phyloP scores from a whole-genome alignment of 2,113 vertebrate genomes.

The Donacobius atricapilla region DNA sequence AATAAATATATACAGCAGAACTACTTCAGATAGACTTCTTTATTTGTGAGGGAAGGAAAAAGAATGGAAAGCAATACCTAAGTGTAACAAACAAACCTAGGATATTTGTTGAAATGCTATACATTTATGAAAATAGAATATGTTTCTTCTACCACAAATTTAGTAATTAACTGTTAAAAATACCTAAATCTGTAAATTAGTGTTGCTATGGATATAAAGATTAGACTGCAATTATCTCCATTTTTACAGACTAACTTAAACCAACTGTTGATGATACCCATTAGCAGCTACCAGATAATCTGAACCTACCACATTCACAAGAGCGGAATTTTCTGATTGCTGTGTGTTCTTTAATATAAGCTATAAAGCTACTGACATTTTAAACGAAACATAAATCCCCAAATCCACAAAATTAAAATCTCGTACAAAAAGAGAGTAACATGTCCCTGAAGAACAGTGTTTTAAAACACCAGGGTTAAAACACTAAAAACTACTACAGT shows the following conservation, averaged over 20 bases:
- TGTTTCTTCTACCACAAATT: neutral
- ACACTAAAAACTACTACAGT: neutral
- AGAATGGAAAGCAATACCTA: neutral
- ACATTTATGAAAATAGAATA: neutral
- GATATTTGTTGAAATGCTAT: neutral
- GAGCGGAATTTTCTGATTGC: neutral
- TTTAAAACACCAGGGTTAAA: neutral
- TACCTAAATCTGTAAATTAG: neutral
- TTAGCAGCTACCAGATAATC: neutral
- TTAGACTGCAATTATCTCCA: neutral
- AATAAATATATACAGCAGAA: neutral
- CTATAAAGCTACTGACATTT: neutral
- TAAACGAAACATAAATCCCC: neutral
- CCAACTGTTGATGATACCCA: neutral
- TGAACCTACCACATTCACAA: neutral
- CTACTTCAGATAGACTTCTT: neutral
- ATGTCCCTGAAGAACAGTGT: neutral
- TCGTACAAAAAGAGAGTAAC: neutral
- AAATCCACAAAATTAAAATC: neutral
- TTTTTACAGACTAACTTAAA: neutral
- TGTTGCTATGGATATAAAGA: neutral
- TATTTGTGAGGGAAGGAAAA: neutral
- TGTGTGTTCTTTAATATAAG: neutral
- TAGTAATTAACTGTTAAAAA: neutral
- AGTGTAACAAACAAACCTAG: neutral